Conservation (phyloP, 2,888 invertebrate species). For the Tortricodes alternella region DNA sequence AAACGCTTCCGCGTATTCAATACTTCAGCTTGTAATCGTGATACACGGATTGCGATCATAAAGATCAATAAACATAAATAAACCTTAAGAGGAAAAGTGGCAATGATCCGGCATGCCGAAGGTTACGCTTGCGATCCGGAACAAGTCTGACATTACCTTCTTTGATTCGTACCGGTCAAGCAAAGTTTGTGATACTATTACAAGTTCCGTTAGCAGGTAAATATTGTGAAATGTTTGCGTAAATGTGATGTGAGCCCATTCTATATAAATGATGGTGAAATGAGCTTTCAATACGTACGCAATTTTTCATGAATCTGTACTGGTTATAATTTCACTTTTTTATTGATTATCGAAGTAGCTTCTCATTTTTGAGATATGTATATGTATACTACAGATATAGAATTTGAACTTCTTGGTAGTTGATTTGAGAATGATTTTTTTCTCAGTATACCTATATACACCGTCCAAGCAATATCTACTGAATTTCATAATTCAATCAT, state of each 20-base stretch:
- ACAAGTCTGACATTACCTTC: slow-evolving; percentile 26
- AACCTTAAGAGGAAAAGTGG: slow-evolving; percentile 28
- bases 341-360: too few species aligned
- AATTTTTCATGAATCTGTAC: too few species aligned
- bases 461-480: too few species aligned
- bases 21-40: slow-evolving; percentile 13
- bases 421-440: too few species aligned
- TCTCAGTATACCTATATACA: too few species aligned
- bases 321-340: too few species aligned
- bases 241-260: not conserved
- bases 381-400: too few species aligned
- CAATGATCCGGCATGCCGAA: slow-evolving; percentile 34
- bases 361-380: too few species aligned
- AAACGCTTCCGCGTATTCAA: slow-evolving; percentile 19
- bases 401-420: too few species aligned
- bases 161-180: slow-evolving; percentile 4
- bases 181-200: not conserved
- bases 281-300: too few species aligned
- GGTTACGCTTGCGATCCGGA: slow-evolving; percentile 31
- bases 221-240: not conserved
- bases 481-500: too few species aligned
- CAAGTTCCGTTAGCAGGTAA: not conserved
- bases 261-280: too few species aligned
- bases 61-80: slow-evolving; percentile 28
- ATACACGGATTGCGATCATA: slow-evolving; percentile 15